Evolutionary conservation across 2,113 vertebrate species (phyloP), one percentile per base, ranked within the genome.

Genomic region (Gila orcuttii): DNA sequence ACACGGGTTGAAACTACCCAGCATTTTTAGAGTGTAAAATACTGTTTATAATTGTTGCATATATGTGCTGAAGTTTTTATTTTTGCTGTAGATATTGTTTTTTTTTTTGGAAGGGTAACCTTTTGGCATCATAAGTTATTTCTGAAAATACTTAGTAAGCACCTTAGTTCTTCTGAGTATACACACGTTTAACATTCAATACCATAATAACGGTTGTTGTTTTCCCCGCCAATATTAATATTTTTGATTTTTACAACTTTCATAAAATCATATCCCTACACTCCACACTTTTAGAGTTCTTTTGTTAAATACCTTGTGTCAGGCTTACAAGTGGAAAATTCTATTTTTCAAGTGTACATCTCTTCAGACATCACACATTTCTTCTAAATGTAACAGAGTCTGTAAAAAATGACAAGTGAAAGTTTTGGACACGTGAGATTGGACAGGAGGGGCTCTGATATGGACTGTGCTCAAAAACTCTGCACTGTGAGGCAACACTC

Each of bases 351-450:
- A 77, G 8, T 36, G 23, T 33, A 0, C 4, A 80, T 31, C 45
- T 90, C 91, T 90, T 75, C 87, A 90, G 85, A 94, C 93, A 87
- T 94, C 83, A 19, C 94, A 94, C 85, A 47, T 86, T 85, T 33
- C 75, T 92, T 77, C 90, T 90, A 93, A 95, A 94, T 93, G 90
- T 95, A 93, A 92, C 94, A 92, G 88, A 87, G 90, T 85, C 77
- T 92, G 88, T 92, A 87, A 90, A 94, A 93, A 93, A 92, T 90
- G 84, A 79, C 42, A 86, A 17, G 47, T 78, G 80, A 77, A 86
- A 28, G 19, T 62, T 84, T 74, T 68, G 76, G 55, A 85, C 85
- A 79, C 64, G 80, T 89, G 89, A 86, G 73, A 68, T 9, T 10
- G 71, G 59, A 71, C 86, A 89, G 86, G 86, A 69, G 84, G 88